phyloP scores from a whole-genome alignment of 2,113 vertebrate species.

The Guaruba guarouba region DNA sequence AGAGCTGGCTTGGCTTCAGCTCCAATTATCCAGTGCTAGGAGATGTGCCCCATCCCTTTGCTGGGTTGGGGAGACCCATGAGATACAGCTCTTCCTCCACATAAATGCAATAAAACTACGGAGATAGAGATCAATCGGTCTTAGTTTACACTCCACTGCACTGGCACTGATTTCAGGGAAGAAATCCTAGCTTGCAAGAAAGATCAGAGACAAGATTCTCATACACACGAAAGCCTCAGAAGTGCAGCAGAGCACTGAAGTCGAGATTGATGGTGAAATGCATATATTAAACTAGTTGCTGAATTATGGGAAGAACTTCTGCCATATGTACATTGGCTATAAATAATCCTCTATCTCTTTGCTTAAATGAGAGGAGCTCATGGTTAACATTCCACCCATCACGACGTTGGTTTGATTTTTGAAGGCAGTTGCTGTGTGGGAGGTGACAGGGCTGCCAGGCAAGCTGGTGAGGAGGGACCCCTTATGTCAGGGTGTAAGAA shows the following conservation, averaged over 20 bases:
- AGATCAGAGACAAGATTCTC: neutral
- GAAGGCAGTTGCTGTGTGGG: neutral
- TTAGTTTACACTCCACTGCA: neutral
- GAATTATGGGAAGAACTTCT: neutral
- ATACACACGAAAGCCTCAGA: neutral
- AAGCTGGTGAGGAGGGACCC: neutral
- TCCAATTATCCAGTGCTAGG: neutral
- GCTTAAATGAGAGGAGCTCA: neutral
- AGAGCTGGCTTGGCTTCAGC: neutral
- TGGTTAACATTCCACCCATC: neutral
- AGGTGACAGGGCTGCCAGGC: neutral
- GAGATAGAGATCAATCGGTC: neutral
- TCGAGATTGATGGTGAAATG: neutral
- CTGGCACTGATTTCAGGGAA: neutral
- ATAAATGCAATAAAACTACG: neutral
- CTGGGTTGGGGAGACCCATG: neutral
- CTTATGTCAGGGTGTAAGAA: neutral
- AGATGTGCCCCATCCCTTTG: neutral
- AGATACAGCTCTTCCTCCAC: neutral
- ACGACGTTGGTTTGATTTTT: neutral
- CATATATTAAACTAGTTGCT: neutral
- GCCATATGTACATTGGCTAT: neutral
- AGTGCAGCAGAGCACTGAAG: neutral
- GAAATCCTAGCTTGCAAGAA: neutral
- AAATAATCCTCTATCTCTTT: conserved; percentile 16